Evolutionary conservation across 1,140 invertebrate genomes (phyloP), one percentile per base, ranked within the genome.

Genomic region (Tenebrio molitor): DNA sequence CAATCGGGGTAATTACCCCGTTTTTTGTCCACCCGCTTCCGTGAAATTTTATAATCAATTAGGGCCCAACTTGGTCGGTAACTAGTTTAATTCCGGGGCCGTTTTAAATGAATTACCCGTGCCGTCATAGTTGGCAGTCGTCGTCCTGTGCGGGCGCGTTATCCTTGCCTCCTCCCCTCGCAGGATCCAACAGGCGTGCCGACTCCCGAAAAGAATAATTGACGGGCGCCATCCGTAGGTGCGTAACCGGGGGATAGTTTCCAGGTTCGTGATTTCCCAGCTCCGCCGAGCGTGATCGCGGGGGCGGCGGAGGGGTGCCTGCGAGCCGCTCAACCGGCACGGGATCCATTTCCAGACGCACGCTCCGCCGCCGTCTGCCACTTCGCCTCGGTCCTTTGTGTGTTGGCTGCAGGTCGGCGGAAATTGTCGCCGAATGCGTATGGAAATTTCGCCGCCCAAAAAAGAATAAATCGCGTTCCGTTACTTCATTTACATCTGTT

Each of bases 401-500:
- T 58, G 25, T 23, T 58, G n/a, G n/a, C n/a, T n/a, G n/a, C n/a
- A n/a, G n/a, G n/a, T 12, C 19, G 7, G 8, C 23, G 62, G 62
- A 34, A 34, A 23, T 66, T 44, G 64, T 66, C 42, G 64, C 64
- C 64, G 64, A 66, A 66, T 66, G 44, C 44, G 36, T 66, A 66
- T 66, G 64, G 39, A 66, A 66, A 66, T 66, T 42, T 42, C 17
- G 23, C 19, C 39, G 42, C 17, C 62, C 33, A 17, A 21, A 44
- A 25, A 5, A 6, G 64, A 66, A 66, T 66, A 66, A 66, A 66
- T 66, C 64, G 64, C 64, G 42, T 66, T 66, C 42, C 50, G 50
- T 66, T 66, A 66, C 64, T 44, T 66, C 42, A 66, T 66, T 66
- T 66, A 66, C 64, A 66, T 66, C 64, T 44, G 64, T 66, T 66